Base-by-base conservation (phyloP, 2,113 vertebrate genomes). In the Genyomyrus donnyi region DNA sequence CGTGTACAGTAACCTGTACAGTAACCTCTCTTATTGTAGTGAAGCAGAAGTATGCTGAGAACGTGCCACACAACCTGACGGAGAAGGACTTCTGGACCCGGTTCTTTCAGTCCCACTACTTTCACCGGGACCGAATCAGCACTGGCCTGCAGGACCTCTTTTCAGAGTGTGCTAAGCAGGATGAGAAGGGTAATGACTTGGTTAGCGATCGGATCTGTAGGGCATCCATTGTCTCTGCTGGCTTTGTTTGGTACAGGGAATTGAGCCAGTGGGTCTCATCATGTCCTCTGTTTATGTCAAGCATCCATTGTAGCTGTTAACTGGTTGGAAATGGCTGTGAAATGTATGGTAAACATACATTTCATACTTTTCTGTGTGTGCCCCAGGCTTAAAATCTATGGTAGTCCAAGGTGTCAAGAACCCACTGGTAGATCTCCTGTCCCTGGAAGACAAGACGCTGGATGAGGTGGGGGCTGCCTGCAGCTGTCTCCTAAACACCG, bases 91-190 rank as follows among this genome's bases (percentile, higher is more conserved):
- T 99, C 95, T 99, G 98, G 98, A 99, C 98, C 1, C 96, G 97
- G 48, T 99, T 99, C 94, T 99, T 99, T 93, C 98, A 99, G 95
- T 99, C 98, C 88, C 98, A 99, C 95, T 99, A 99, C 94, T 99
- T 99, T 93, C 98, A 99, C 94, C 96, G 98, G 94, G 98, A 99
- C 93, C 97, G 98, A 83, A 96, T 99, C 91, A 99, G 97, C 93
- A 97, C 98, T 89, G 97, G 98, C 77, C 96, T 97, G 45, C 98
- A 99, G 94, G 98, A 99, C 92, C 97, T 99, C 88, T 99, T 99
- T 95, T 97, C 98, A 0, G 98, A 99, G 94, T 99, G 98, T 96
- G 98, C 98, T 95, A 99, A 98, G 95, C 96, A 99, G 93, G 98
- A 99, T 93, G 98, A 99, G 92, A 98, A 97, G 94, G 98, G 98